phyloP scores from a whole-genome alignment of 2,888 invertebrate species.

The Acleris literana region DNA sequence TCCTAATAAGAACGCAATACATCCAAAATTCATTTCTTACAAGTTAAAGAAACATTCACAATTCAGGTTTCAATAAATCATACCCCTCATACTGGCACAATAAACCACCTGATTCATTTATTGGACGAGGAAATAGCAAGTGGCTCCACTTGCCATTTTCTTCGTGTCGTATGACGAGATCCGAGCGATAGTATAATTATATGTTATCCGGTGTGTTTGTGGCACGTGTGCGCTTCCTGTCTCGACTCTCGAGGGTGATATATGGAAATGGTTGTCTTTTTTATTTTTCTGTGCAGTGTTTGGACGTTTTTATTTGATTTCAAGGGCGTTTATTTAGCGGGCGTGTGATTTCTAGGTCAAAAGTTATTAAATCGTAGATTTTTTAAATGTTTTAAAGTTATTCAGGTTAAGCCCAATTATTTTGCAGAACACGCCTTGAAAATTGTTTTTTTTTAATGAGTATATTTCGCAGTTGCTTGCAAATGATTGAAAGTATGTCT shows the following conservation, averaged over 20 bases:
- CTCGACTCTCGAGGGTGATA: conserved; percentile 55
- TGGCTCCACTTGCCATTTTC: conserved; percentile 64
- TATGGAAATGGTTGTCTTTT: neutral
- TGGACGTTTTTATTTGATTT: neutral
- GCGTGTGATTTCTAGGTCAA: too few species aligned
- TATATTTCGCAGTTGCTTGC: too few species aligned
- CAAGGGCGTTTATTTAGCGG: too few species aligned
- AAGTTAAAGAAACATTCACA: neutral
- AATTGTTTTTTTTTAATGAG: too few species aligned
- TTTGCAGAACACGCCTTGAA: too few species aligned
- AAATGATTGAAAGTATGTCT: too few species aligned
- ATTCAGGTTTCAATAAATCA: neutral
- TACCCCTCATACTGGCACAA: neutral
- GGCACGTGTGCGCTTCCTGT: conserved; percentile 71
- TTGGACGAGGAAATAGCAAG: conserved; percentile 68
- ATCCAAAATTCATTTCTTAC: neutral
- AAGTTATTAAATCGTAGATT: too few species aligned
- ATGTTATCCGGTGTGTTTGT: conserved; percentile 76
- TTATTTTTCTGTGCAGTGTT: neutral
- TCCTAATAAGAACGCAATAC: neutral
- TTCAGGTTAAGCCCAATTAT: too few species aligned
- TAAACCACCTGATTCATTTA: conserved; percentile 37
- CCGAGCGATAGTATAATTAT: conserved; percentile 75
- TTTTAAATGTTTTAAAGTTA: too few species aligned
- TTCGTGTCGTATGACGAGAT: conserved; percentile 52